phyloP scores from a whole-genome alignment of 2,797 vertebrate species.

The Notolepis coatsorum region DNA sequence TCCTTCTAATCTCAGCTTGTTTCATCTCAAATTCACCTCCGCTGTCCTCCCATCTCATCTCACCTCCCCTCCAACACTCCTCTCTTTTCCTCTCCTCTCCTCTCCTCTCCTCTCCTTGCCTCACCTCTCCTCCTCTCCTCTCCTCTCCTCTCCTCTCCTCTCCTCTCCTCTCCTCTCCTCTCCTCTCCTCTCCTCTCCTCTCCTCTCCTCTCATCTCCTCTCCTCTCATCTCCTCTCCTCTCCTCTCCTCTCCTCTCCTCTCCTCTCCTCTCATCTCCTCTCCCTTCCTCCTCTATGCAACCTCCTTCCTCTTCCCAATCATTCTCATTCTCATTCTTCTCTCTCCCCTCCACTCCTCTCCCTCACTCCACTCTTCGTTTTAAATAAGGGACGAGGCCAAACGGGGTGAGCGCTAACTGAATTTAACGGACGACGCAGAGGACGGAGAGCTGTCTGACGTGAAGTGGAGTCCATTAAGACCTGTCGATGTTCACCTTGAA shows the following conservation, averaged over 20 bases:
- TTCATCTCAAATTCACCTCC: too few species aligned
- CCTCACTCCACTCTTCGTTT: too few species aligned
- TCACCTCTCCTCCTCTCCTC: neutral
- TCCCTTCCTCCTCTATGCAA: constrained; percentile 15
- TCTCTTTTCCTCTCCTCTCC: constrained; percentile 34
- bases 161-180: neutral
- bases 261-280: constrained; percentile 10
- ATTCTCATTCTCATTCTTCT: too few species aligned
- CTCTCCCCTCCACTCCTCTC: too few species aligned
- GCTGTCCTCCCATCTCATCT: constrained; percentile 30
- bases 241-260: too few species aligned
- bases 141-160: neutral
- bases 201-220: constrained; percentile 10
- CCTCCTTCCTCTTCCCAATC: too few species aligned
- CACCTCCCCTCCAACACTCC: constrained; percentile 42
- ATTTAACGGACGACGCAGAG: too few species aligned
- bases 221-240: constrained; percentile 15
- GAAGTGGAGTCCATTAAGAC: too few species aligned
- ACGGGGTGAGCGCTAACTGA: too few species aligned
- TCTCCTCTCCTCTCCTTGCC: constrained; percentile 14
- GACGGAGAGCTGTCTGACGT: too few species aligned
- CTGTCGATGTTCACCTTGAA: too few species aligned
- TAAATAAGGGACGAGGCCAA: too few species aligned
- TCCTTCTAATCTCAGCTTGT: constrained; percentile 52
- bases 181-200: neutral